These are phyloP conservation scores for Daubentonia madagascariensis DNA, from an alignment of 2,113 vertebrate species.

Conservation along the genomic window DNA sequence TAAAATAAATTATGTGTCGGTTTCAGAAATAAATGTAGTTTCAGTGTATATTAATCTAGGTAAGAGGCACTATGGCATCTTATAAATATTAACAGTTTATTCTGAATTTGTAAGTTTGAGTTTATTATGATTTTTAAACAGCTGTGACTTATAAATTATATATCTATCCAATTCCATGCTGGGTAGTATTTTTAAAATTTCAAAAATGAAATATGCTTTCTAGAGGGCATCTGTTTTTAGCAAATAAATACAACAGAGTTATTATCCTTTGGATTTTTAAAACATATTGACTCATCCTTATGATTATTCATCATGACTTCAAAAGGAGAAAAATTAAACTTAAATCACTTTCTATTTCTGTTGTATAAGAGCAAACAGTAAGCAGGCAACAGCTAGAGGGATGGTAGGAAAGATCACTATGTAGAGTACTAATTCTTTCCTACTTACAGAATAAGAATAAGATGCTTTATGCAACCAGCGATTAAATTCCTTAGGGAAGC, in stretches of 20 bases:
- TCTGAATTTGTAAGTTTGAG: constrained; percentile 34
- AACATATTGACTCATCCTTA: constrained; percentile 47
- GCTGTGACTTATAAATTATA: constrained; percentile 48
- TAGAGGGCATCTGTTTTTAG: constrained; percentile 49
- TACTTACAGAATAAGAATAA: background rate
- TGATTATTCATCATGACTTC: constrained; percentile 69
- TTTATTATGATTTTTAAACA: constrained; percentile 52
- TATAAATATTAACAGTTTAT: constrained; percentile 70
- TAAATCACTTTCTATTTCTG: constrained; percentile 67
- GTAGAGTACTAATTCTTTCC: constrained; percentile 30
- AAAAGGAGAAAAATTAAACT: constrained; percentile 66
- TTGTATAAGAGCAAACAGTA: constrained; percentile 21
- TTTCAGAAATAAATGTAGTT: constrained; percentile 31
- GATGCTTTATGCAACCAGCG: background rate
- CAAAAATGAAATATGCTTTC: constrained; percentile 65
- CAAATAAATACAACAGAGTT: constrained; percentile 40
- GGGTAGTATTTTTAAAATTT: constrained; percentile 56
- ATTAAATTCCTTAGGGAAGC: background rate
- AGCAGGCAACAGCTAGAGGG: background rate
- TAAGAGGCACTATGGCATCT: constrained; percentile 36
- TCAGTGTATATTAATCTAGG: constrained; percentile 46
- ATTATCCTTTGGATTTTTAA: constrained; percentile 66
- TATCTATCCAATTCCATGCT: constrained; percentile 7
- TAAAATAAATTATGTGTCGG: constrained; percentile 56
- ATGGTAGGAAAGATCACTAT: background rate